Evolutionary conservation across 2,888 invertebrate species (phyloP), one percentile per base, ranked within the genome.

Genomic region (Ypsolopha sequella): DNA sequence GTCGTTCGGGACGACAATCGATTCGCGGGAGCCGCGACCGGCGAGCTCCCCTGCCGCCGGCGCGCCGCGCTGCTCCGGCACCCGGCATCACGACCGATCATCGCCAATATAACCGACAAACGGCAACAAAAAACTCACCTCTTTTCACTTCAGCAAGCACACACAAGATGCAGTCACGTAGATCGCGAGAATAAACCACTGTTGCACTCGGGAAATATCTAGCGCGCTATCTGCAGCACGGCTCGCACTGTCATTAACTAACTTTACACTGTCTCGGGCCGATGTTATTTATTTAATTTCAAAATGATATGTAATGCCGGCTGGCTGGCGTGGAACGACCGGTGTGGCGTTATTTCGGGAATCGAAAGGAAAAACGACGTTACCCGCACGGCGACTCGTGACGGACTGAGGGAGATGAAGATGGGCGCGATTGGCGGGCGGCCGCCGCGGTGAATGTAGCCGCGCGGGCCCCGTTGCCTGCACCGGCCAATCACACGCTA

Each of bases 401-500:
- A 74, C 70, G 76, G 75, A 86, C 85, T 86, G 80, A 76, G 59
- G 60, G 71, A 60, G 62, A 66, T 74, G 82, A 84, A 80, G 75
- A 70, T 77, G 68, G 24, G 80, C 73, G 80, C 66, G 68, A 57
- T 54, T 64, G 66, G 72, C 64, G 66, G 75, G 68, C 62, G 61
- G 63, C 60, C 57, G 72, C 74, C 62, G 68, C 70, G 73, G 70
- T 79, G 81, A 84, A 82, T 54, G 60, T 64, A 80, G 81, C 68
- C 48, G 56, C 76, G 60, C 53, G 55, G 62, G 62, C 56, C 60
- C 73, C 73, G 73, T 74, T 76, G 71, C 55, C 51, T 52, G 57
- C 51, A 59, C 2, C 56, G 52, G 56, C 82, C 80, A 81, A 80
- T 80, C 53, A 59, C 24, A 24, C 24, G 24, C 24, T 24, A 4